Percentiles rank a stretch among this genome's conserved stretches.
Evolutionary conservation across 2,888 invertebrate species (phyloP).

Genomic region (Aleiodes alternator): DNA sequence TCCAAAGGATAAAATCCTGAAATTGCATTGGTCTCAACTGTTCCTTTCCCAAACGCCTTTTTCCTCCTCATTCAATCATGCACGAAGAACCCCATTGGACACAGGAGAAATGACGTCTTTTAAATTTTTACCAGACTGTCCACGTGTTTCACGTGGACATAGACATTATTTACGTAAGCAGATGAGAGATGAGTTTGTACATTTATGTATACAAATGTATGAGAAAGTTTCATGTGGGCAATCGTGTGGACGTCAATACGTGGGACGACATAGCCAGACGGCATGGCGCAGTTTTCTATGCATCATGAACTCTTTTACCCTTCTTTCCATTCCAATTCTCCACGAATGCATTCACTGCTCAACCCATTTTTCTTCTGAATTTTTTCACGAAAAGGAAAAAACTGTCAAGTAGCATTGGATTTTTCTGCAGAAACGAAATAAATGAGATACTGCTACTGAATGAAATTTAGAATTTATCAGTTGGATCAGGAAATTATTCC

Average conservation of each 20-base stretch:
- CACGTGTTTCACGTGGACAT: not conserved
- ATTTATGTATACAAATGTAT: not conserved
- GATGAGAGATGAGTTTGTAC: conserved; percentile 12
- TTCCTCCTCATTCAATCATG: too few relatives aligned
- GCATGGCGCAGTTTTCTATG: conserved; percentile 43
- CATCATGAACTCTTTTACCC: conserved; percentile 19
- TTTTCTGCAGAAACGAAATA: too few relatives aligned
- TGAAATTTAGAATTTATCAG: too few relatives aligned
- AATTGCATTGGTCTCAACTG: too few relatives aligned
- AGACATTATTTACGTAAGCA: conserved; percentile 10
- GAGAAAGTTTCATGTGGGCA: conserved; percentile 13
- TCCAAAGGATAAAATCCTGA: too few relatives aligned
- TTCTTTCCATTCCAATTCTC: conserved; percentile 36
- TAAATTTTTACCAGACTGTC: not conserved
- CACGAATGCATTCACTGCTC: conserved; percentile 26
- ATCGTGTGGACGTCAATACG: conserved; percentile 47
- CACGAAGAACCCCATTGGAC: too few relatives aligned
- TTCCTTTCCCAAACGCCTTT: too few relatives aligned
- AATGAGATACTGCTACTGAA: too few relatives aligned
- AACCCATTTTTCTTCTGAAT: not conserved
- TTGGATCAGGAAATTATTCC: too few relatives aligned
- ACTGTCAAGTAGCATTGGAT: too few relatives aligned
- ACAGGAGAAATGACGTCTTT: too few relatives aligned
- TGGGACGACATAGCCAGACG: conserved; percentile 50
- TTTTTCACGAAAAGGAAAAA: not conserved